phyloP scores from a whole-genome alignment of 2,113 vertebrate species.

The Alethe diademata region DNA sequence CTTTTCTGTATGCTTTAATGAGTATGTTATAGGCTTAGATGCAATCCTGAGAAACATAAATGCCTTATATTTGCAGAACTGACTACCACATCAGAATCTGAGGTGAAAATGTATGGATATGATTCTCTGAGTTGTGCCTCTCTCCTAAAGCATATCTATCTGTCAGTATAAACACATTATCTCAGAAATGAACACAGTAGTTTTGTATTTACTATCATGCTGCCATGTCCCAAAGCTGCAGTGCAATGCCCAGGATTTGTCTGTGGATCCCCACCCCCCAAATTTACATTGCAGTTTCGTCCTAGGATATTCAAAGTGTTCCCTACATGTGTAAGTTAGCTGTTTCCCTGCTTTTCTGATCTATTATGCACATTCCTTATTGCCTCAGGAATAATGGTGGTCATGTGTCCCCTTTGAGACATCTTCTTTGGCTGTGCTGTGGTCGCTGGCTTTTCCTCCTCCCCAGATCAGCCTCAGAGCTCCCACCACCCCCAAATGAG shows the following conservation, averaged over 20 bases:
- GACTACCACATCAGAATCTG: not conserved
- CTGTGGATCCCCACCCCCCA: not conserved
- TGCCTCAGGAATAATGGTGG: not conserved
- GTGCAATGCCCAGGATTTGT: not conserved
- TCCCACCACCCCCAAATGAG: conserved; percentile 38
- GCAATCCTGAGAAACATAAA: not conserved
- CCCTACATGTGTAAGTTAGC: not conserved
- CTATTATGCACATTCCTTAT: not conserved
- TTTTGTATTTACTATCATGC: not conserved
- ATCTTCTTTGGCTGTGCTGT: not conserved
- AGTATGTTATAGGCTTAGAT: not conserved
- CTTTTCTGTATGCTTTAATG: not conserved
- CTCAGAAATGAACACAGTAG: not conserved
- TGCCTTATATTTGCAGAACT: not conserved
- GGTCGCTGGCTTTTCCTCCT: not conserved
- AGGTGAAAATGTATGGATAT: not conserved
- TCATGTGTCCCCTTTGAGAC: not conserved
- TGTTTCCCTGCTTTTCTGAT: not conserved
- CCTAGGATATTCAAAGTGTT: not conserved
- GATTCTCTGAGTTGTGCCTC: not conserved
- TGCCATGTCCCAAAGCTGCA: not conserved
- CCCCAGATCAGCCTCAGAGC: not conserved
- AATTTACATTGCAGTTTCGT: not conserved
- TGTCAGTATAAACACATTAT: not conserved
- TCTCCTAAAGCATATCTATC: not conserved